These are phyloP conservation scores for Colostygia pectinataria DNA, from an alignment of 2,888 invertebrate genomes.

Conservation along the genomic window DNA sequence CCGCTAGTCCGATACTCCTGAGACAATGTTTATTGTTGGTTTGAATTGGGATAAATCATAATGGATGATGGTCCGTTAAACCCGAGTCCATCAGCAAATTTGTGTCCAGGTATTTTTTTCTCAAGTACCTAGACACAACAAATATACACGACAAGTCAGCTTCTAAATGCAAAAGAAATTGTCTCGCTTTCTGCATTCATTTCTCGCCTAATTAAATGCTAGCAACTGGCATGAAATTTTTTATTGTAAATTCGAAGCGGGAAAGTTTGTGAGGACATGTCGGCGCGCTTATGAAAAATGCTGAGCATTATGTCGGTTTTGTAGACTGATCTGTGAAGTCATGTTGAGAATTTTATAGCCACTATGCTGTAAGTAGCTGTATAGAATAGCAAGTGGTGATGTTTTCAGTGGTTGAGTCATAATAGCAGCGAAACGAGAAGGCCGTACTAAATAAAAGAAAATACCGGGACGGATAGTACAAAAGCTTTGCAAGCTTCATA, in stretches of 20 bases:
- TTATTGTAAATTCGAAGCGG: conserved; percentile 60
- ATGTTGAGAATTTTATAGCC: conserved; percentile 10
- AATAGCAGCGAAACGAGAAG: background rate
- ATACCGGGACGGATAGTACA: too few relatives aligned
- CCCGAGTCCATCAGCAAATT: conserved; percentile 64
- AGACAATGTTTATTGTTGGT: conserved; percentile 73
- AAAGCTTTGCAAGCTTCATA: too few relatives aligned
- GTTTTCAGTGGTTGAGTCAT: conserved; percentile 2
- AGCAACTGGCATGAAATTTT: conserved; percentile 62
- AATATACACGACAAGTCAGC: conserved; percentile 44
- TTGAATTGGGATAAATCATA: conserved; percentile 75
- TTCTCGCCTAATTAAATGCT: conserved; percentile 70
- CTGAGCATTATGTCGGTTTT: conserved; percentile 52
- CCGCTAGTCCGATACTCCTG: conserved; percentile 59
- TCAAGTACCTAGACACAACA: conserved; percentile 44
- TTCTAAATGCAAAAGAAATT: conserved; percentile 52
- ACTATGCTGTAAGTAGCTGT: conserved; percentile 5
- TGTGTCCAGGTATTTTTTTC: conserved; percentile 46
- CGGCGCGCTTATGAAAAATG: conserved; percentile 66
- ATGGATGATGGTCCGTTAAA: conserved; percentile 66
- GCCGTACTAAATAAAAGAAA: too few relatives aligned
- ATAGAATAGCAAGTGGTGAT: conserved; percentile 4
- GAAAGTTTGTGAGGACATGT: conserved; percentile 59
- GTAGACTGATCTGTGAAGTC: conserved; percentile 37
- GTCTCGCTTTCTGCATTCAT: conserved; percentile 67